A percentile compares a stretch with the other conserved stretches of the same genome.
These are phyloP conservation scores for Drosophila nigromelanica DNA, from an alignment of 1,140 invertebrate species.

Conservation along the genomic window DNA sequence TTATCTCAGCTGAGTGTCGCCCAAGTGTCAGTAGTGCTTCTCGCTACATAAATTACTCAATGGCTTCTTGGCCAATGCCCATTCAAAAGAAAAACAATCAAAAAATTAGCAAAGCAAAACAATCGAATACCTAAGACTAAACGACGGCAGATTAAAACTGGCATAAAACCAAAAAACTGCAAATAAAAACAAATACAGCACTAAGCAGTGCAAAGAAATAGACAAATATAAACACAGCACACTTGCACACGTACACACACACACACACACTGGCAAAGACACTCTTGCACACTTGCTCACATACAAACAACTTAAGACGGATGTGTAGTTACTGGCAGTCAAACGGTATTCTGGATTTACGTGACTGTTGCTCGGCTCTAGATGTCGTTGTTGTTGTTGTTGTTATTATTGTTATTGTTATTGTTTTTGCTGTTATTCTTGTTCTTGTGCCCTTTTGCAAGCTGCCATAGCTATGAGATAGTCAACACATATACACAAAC, in stretches of 20 bases:
- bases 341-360: slow-evolving; percentile 41
- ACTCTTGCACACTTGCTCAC: neutral
- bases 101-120: slow-evolving; percentile 58
- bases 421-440: slow-evolving; percentile 8
- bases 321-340: slow-evolving; percentile 18
- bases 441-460: neutral
- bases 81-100: slow-evolving; percentile 40
- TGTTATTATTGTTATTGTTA: slow-evolving; percentile 7
- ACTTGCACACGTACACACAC: neutral
- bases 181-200: neutral
- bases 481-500: neutral
- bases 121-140: slow-evolving; percentile 36
- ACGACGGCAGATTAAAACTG: slow-evolving; percentile 23
- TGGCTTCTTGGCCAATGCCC: slow-evolving; percentile 54
- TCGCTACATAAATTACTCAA: slow-evolving; percentile 78
- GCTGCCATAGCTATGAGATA: neutral
- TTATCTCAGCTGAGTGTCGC: slow-evolving; percentile 80
- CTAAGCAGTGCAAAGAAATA: slow-evolving; percentile 7
- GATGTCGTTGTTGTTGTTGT: slow-evolving; percentile 15
- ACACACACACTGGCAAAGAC: neutral
- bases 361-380: slow-evolving; percentile 40
- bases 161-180: slow-evolving; percentile 10
- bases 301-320: slow-evolving; percentile 7
- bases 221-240: neutral
- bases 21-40: slow-evolving; percentile 74